Evolutionary conservation across 2,113 vertebrate genomes (phyloP), one percentile per base, ranked within the genome.

Genomic region (Anolis sagrei): DNA sequence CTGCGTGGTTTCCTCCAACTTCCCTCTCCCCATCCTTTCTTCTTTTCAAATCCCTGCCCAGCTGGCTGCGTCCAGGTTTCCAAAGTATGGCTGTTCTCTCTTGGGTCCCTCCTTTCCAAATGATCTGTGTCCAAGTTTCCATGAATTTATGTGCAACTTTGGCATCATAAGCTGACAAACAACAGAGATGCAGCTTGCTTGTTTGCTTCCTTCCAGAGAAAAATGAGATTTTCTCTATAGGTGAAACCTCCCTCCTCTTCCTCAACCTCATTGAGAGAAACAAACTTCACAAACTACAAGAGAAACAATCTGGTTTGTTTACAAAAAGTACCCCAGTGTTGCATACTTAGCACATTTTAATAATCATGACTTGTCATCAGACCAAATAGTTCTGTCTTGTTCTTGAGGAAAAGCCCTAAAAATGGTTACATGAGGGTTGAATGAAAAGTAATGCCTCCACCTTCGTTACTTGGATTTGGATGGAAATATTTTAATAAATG

Each of bases 121-220:
- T 74, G 79, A 39, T 39, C 21, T 49, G 84, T 9, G 39, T 74
- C 70, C 84, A 86, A 86, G 78, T 81, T 86, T 86, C 84, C 84
- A 86, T 75, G 58, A 80, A 64, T 66, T 74, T 86, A 64, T 74
- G 39, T 74, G 44, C 58, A 75, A 74, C 77, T 81, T 81, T 75
- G 70, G 48, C 29, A 48, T 86, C 16, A 21, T 75, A 66, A 80
- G 39, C 58, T 80, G 70, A 75, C 78, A 84, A 84, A 84, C 62
- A 54, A 5, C 48, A 23, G 77, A 86, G 39, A 80, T 64, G n/a
- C n/a, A 49, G 49, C 32, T 78, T 70, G 49, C 66, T 72, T 79
- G 76, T 27, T 34, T 73, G 49, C 54, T 16, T 58, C 13, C 54
- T 16, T 44, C 34, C 70, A 44, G 32, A 72, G 61, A 2, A 54